Evolutionary conservation across 1,140 invertebrate genomes (phyloP).

Genomic region (Trinorchestia longiramus): DNA sequence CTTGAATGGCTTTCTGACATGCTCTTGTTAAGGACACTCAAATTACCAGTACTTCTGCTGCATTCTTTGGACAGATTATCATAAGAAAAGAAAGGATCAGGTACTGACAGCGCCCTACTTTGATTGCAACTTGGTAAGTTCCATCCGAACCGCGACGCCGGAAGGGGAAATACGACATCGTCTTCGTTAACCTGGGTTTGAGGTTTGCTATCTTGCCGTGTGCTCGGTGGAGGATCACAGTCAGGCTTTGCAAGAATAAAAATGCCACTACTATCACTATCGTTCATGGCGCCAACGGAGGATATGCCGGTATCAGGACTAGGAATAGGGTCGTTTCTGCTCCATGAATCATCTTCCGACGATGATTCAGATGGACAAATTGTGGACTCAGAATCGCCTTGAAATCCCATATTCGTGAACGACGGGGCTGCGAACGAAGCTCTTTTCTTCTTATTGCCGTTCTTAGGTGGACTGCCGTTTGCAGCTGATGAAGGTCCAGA

Average conservation of each 20-base stretch:
- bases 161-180: background rate
- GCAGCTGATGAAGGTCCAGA: background rate
- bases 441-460: background rate
- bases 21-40: background rate
- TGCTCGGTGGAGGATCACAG: background rate
- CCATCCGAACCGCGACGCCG: background rate
- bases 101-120: background rate
- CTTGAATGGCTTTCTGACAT: background rate
- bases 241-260: background rate
- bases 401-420: background rate
- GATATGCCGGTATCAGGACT: slow-evolving; percentile 23
- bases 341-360: slow-evolving; percentile 2
- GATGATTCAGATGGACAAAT: slow-evolving; percentile 7
- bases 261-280: slow-evolving; percentile 36
- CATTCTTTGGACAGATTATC: background rate
- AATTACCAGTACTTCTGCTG: slow-evolving; percentile 17
- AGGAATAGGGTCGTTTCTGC: background rate
- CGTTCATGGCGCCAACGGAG: background rate
- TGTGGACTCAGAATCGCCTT: slow-evolving; percentile 26
- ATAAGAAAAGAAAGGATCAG: background rate
- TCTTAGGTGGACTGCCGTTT: background rate
- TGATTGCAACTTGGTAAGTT: background rate
- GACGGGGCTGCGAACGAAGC: background rate
- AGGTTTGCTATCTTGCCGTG: background rate
- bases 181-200: background rate